Evolutionary conservation across 1,140 invertebrate species (phyloP).

Genomic region (Drosophila triauraria): DNA sequence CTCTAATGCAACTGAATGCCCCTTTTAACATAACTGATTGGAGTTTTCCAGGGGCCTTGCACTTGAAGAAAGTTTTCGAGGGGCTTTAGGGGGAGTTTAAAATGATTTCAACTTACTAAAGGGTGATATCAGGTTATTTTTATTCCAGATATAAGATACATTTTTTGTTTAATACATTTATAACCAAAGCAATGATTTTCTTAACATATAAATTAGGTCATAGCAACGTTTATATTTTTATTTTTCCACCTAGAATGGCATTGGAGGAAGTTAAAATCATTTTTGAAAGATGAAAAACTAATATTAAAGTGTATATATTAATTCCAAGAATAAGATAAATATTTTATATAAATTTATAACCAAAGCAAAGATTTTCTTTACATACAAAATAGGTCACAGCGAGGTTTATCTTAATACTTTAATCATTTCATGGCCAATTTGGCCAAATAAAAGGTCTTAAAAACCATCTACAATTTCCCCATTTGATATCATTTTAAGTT

Average conservation of each 20-base stretch:
- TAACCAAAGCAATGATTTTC: background rate
- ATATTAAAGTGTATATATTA: no score
- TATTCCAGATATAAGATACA: no score
- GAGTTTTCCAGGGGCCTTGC: background rate
- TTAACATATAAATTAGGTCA: no score
- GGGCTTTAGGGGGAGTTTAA: background rate
- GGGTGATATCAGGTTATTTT: background rate
- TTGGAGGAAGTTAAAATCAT: no score
- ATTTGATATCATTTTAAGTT: conserved; percentile 10
- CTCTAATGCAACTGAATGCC: conserved; percentile 39
- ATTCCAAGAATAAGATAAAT: background rate
- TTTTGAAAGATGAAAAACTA: no score
- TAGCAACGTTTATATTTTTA: no score
- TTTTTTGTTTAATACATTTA: background rate
- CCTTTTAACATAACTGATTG: conserved; percentile 6
- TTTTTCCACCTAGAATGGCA: no score
- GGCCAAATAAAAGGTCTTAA: background rate
- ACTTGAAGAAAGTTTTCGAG: background rate
- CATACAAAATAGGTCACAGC: no score
- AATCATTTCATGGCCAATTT: background rate
- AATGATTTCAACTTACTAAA: background rate
- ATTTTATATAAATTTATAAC: background rate
- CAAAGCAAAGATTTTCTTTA: background rate
- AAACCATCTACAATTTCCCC: background rate
- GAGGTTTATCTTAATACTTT: no score